These are phyloP conservation scores for Orchestia grillus DNA, from an alignment of 1,140 invertebrate species.

Conservation along the genomic window DNA sequence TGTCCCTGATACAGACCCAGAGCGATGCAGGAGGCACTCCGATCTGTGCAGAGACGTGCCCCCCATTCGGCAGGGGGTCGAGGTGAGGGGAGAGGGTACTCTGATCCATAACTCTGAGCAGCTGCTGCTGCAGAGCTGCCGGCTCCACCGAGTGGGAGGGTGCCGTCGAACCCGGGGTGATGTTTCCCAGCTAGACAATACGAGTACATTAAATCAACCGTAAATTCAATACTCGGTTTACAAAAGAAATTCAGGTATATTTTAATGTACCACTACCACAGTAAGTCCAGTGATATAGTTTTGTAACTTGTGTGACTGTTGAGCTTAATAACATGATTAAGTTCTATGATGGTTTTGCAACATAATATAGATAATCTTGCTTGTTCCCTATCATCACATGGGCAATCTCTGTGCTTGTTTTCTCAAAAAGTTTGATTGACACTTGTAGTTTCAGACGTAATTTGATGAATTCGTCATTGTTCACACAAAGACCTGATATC, in stretches of 20 bases:
- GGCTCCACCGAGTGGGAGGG: not conserved
- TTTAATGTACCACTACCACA: too few relatives aligned
- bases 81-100: not conserved
- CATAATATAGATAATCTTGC: too few relatives aligned
- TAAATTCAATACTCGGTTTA: not conserved
- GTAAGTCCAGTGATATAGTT: too few relatives aligned
- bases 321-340: too few relatives aligned
- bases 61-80: not conserved
- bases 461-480: too few relatives aligned
- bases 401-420: too few relatives aligned
- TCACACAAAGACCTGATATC: too few relatives aligned
- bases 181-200: not conserved
- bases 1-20: not conserved
- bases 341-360: too few relatives aligned
- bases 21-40: not conserved
- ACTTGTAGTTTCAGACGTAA: too few relatives aligned
- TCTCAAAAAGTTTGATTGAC: too few relatives aligned
- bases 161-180: not conserved
- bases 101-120: conserved; percentile 38
- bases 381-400: too few relatives aligned
- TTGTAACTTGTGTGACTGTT: too few relatives aligned
- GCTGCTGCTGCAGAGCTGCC: conserved; percentile 1
- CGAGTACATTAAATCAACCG: not conserved
- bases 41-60: not conserved
- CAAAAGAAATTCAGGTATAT: not conserved